Percentiles rank a stretch among this genome's conserved stretches.
These are phyloP conservation scores for Copidosoma aretas DNA, from an alignment of 2,888 invertebrate species.

Conservation along the genomic window DNA sequence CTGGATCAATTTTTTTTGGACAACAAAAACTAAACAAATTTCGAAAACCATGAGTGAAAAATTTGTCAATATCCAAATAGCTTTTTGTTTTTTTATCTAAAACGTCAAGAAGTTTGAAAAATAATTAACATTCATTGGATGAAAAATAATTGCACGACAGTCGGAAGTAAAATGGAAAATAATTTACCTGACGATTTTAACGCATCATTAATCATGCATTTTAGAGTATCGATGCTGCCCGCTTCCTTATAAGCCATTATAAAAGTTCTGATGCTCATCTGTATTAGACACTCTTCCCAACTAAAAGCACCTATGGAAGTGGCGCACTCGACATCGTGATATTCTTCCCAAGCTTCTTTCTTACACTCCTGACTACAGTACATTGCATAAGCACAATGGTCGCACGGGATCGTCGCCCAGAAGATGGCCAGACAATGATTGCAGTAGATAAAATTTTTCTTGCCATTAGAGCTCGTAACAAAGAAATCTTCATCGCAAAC, in stretches of 20 bases:
- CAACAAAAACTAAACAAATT: too few species aligned
- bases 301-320: not conserved
- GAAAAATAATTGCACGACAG: too few species aligned
- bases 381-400: not conserved
- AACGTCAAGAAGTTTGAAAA: too few species aligned
- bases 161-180: too few species aligned
- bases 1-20: too few species aligned
- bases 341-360: not conserved
- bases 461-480: not conserved
- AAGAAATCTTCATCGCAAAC: not conserved
- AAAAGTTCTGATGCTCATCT: not conserved
- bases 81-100: too few species aligned
- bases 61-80: too few species aligned
- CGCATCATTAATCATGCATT: too few species aligned
- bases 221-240: too few species aligned
- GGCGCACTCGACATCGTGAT: not conserved
- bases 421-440: not conserved
- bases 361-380: not conserved
- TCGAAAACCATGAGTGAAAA: too few species aligned
- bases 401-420: not conserved
- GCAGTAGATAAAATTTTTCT: not conserved
- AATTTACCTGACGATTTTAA: too few species aligned
- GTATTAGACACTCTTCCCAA: not conserved
- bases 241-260: not conserved
- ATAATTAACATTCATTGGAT: too few species aligned